These are phyloP conservation scores for Drosophila auraria DNA, from an alignment of 1,140 invertebrate genomes.

Conservation along the genomic window DNA sequence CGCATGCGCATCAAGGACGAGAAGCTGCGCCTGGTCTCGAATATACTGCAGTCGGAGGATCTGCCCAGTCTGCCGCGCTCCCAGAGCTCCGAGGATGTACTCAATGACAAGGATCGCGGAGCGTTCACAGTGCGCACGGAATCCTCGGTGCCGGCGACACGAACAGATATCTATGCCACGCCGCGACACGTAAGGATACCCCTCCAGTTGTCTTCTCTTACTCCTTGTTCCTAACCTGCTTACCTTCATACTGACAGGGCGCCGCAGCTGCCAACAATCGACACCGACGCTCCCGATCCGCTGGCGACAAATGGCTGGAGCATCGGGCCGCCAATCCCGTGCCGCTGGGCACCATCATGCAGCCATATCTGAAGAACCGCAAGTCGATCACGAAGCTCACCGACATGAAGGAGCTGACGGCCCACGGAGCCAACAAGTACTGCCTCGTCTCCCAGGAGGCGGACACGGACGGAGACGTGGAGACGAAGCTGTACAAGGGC, in stretches of 20 bases:
- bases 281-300: constrained; percentile 92
- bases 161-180: constrained; percentile 70
- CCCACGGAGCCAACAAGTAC: constrained; percentile 93
- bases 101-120: constrained; percentile 63
- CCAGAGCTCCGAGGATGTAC: constrained; percentile 73
- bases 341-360: constrained; percentile 93
- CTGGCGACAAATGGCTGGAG: constrained; percentile 94
- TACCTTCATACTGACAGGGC: constrained; percentile 75
- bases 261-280: constrained; percentile 89
- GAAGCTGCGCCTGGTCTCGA: constrained; percentile 85
- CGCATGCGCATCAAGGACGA: constrained; percentile 87
- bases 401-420: constrained; percentile 89
- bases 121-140: constrained; percentile 59
- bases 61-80: constrained; percentile 71
- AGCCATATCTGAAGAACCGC: constrained; percentile 92
- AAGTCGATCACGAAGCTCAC: constrained; percentile 93
- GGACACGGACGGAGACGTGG: constrained; percentile 95
- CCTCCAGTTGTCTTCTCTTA: fast-evolving
- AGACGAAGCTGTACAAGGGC: constrained; percentile 97
- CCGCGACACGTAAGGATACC: constrained; percentile 64
- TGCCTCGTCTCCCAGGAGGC: constrained; percentile 96
- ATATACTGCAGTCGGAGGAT: constrained; percentile 84
- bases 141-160: constrained; percentile 57
- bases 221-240: not conserved
- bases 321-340: constrained; percentile 92